Evolutionary conservation across 2,888 invertebrate species (phyloP).

Genomic region (Sisyra nigra): DNA sequence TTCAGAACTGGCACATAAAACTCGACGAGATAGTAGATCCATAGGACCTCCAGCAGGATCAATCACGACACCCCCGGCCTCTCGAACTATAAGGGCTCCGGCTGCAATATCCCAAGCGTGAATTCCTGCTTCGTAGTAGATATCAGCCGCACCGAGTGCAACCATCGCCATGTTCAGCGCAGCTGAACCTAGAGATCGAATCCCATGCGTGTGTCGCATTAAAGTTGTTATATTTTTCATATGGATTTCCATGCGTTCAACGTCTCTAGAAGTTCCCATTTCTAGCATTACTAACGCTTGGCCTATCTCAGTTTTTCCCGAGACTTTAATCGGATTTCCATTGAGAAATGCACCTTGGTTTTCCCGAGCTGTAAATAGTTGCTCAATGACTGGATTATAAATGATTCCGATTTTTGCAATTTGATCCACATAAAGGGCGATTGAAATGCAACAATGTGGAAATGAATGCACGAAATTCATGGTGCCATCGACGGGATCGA

Average conservation of each 20-base stretch:
- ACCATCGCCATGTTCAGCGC: slow-evolving; percentile 91
- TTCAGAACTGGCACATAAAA: slow-evolving; percentile 59
- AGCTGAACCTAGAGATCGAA: slow-evolving; percentile 71
- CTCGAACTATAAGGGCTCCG: slow-evolving; percentile 77
- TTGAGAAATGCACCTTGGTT: slow-evolving; percentile 85
- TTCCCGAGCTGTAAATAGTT: slow-evolving; percentile 73
- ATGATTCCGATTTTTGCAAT: slow-evolving; percentile 65
- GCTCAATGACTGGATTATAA: slow-evolving; percentile 78
- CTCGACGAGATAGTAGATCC: slow-evolving; percentile 65
- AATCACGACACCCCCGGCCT: slow-evolving; percentile 84
- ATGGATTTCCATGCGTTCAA: slow-evolving; percentile 46
- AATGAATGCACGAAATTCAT: slow-evolving; percentile 93
- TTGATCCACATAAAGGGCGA: slow-evolving; percentile 65
- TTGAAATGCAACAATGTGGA: slow-evolving; percentile 80
- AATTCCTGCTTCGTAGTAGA: slow-evolving; percentile 82
- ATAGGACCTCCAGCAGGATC: slow-evolving; percentile 74
- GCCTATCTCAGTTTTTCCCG: slow-evolving; percentile 45
- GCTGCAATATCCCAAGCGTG: slow-evolving; percentile 92
- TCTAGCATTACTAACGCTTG: slow-evolving; percentile 62
- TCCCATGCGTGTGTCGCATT: slow-evolving; percentile 51
- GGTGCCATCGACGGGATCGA: slow-evolving; percentile 97
- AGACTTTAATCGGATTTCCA: slow-evolving; percentile 55
- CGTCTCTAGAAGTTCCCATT: slow-evolving; percentile 61
- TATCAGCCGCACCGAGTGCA: slow-evolving; percentile 76
- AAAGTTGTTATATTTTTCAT: slow-evolving; percentile 51